Base-by-base conservation (phyloP, 2,888 invertebrate species). In the Limnephilus marmoratus region DNA sequence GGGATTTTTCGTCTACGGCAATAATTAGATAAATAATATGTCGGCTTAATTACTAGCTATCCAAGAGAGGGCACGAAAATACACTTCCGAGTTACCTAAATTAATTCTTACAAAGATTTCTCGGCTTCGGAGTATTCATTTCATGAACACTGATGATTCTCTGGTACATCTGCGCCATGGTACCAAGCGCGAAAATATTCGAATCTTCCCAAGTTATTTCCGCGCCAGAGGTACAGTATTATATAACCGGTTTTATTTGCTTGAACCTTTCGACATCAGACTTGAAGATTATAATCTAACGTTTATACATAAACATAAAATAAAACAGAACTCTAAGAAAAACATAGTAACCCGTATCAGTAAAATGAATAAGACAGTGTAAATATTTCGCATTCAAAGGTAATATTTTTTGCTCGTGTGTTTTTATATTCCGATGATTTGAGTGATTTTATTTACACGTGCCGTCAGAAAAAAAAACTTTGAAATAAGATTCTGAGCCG, bases 61-160 rank as follows among this genome's bases (percentile, higher is more conserved):
- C 80, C 88, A 81, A 81, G 34, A 89, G 81, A 89, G 88, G 81
- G 88, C 80, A 89, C 31, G 88, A 37, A 89, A 89, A 89, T 80
- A 89, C 88, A 89, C 88, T 81, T 34, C 37, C 18, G 41, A 89
- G 68, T 34, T 89, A 89, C 68, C 15, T 37, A 80, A 89, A 89
- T 89, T 81, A 80, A 68, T 89, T 80, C 88, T 80, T 89, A 41
- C 41, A n/a, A 45, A 89, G 88, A 89, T 89, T 89, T 81, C 88
- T 81, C 80, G 68, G 88, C 80, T 89, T 89, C 80, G 88, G 81
- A 89, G 88, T 89, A 89, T 81, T 89, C 80, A 89, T 89, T 89
- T 41, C 81, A 31, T 89, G 24, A 68, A 37, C 80, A 89, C 29
- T 86, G 68, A 9, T 18, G 24, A 68, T 68, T n/a, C 68, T 68